These are phyloP conservation scores for Pristionchus arcanus DNA, from an alignment of 2,888 invertebrate genomes.

Conservation along the genomic window DNA sequence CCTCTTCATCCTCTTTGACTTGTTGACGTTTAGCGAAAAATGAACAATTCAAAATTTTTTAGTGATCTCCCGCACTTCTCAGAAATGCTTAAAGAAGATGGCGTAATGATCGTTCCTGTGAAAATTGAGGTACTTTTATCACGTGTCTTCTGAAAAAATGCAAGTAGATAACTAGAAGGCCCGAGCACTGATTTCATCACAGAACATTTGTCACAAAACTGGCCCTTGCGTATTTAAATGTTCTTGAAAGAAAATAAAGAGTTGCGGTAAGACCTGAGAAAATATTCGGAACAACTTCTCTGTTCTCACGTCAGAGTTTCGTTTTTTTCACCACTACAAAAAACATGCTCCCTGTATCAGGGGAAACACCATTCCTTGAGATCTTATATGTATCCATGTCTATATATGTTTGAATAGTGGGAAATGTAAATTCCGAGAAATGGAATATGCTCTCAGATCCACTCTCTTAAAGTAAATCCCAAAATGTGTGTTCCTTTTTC, in stretches of 20 bases:
- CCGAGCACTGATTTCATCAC: neutral
- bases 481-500: neutral
- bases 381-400: no score
- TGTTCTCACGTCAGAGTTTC: no score
- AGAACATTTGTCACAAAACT: neutral
- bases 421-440: no score
- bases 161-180: neutral
- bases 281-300: no score
- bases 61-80: neutral
- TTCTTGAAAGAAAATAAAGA: neutral
- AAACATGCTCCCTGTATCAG: neutral
- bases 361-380: no score
- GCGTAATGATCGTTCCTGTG: slow-evolving; percentile 12
- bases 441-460: no score
- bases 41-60: neutral
- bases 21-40: neutral
- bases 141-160: neutral
- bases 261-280: neutral
- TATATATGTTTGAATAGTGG: no score
- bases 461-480: no score
- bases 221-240: neutral
- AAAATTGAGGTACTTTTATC: neutral
- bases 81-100: neutral
- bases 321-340: neutral
- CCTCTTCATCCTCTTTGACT: neutral